These are phyloP conservation scores for Andrena bucephala DNA, from an alignment of 2,888 invertebrate genomes.

Conservation along the genomic window DNA sequence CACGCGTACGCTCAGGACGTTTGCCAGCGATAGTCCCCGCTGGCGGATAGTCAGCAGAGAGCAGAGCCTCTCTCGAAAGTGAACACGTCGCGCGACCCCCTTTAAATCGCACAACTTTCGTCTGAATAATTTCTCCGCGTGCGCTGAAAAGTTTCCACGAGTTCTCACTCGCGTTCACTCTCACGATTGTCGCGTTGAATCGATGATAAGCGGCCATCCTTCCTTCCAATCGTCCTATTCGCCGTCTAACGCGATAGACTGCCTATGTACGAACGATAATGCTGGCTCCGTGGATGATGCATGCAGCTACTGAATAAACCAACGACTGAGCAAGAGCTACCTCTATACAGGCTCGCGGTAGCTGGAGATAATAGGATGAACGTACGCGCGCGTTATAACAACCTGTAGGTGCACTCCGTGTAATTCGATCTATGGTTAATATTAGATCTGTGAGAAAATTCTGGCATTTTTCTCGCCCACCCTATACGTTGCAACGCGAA, in stretches of 20 bases:
- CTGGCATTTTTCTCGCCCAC: background rate
- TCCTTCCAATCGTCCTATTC: conserved; percentile 20
- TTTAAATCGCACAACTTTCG: conserved; percentile 70
- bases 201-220: conserved; percentile 12
- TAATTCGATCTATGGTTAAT: background rate
- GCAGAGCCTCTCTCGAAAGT: conserved; percentile 63
- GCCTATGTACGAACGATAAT: background rate
- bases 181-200: conserved; percentile 48
- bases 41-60: too few species aligned
- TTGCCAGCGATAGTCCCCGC: conserved; percentile 21
- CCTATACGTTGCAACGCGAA: background rate
- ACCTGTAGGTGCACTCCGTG: background rate
- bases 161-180: conserved; percentile 39
- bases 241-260: background rate
- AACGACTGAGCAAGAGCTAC: background rate
- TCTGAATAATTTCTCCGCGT: conserved; percentile 69
- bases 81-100: conserved; percentile 66
- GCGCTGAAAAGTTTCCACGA: conserved; percentile 49
- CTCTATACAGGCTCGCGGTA: background rate
- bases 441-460: background rate
- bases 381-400: background rate
- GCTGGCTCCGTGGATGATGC: background rate
- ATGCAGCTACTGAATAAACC: conserved; percentile 21
- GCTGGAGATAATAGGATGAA: background rate
- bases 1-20: background rate